Conservation (phyloP, 1,140 invertebrate species). For the Dendrolimus kikuchii region DNA sequence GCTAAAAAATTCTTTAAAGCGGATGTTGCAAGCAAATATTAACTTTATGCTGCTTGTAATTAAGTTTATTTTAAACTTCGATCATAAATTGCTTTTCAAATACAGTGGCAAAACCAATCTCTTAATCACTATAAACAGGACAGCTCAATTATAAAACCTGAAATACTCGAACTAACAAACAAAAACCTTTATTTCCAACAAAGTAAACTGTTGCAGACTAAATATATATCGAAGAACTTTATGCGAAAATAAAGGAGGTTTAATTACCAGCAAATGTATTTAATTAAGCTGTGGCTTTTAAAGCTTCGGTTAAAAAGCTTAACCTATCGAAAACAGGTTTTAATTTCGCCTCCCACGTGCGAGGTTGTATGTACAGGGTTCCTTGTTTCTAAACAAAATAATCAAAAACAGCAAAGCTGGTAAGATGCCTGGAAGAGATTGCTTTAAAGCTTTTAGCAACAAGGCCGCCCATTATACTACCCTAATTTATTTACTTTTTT, state of each 20-base stretch:
- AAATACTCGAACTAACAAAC: constrained; percentile 1
- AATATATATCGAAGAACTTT: constrained; percentile 9
- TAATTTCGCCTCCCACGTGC: constrained; percentile 3
- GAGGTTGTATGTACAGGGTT: background rate
- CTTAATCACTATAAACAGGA: constrained; percentile 48
- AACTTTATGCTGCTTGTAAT: background rate
- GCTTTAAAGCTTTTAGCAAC: too few species aligned
- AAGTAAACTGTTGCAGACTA: too few species aligned
- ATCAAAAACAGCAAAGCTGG: too few species aligned
- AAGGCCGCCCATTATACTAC: too few species aligned
- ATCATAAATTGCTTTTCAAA: constrained; percentile 27
- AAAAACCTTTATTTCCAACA: too few species aligned
- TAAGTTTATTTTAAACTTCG: constrained; percentile 1
- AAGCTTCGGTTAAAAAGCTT: background rate
- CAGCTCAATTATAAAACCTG: constrained; percentile 41
- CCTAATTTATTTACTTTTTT: too few species aligned
- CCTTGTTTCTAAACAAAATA: too few species aligned
- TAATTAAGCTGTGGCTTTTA: too few species aligned
- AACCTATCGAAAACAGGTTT: background rate
- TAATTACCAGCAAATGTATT: too few species aligned
- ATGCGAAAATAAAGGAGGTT: constrained; percentile 3
- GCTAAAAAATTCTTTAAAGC: too few species aligned
- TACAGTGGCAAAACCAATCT: constrained; percentile 22
- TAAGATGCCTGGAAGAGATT: too few species aligned
- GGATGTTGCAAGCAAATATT: background rate